These are phyloP conservation scores for Aplochiton taeniatus DNA, from an alignment of 2,797 vertebrate genomes.

Conservation along the genomic window DNA sequence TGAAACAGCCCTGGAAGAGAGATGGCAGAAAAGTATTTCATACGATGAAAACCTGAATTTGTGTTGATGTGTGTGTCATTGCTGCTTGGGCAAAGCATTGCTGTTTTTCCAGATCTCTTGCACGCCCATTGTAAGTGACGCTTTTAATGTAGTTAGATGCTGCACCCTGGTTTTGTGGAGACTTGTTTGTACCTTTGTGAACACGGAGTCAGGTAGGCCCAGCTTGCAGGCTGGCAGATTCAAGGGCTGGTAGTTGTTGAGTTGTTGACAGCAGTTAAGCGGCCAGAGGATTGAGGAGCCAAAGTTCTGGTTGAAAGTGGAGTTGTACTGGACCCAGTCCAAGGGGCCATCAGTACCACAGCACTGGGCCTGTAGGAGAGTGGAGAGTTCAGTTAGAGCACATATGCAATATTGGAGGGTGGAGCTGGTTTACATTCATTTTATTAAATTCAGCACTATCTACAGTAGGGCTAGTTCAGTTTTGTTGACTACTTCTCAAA, in stretches of 20 bases:
- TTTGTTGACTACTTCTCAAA: no score
- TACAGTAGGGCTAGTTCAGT: no score
- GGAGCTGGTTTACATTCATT: no score
- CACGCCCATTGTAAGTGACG: no score
- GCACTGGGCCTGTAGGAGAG: slow-evolving; percentile 64
- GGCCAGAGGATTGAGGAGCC: slow-evolving; percentile 66
- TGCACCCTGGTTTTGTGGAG: not conserved
- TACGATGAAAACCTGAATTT: slow-evolving; percentile 1
- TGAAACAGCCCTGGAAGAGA: slow-evolving; percentile 74
- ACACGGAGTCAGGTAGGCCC: slow-evolving; percentile 57
- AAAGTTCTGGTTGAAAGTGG: slow-evolving; percentile 46
- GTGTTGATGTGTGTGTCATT: no score
- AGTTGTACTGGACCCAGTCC: slow-evolving; percentile 75
- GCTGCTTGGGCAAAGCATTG: no score
- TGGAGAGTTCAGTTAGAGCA: no score
- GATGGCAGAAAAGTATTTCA: slow-evolving; percentile 1
- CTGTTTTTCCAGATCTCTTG: no score
- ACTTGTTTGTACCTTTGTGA: slow-evolving; percentile 22
- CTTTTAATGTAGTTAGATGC: no score
- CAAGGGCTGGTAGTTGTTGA: slow-evolving; percentile 56
- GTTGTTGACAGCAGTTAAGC: slow-evolving; percentile 67
- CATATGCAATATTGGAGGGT: no score
- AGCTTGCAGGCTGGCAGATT: slow-evolving; percentile 56
- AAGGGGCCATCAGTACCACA: slow-evolving; percentile 71
- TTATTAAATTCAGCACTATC: no score